These are phyloP conservation scores for Plebejus anna DNA, from an alignment of 2,888 invertebrate species.

Conservation along the genomic window DNA sequence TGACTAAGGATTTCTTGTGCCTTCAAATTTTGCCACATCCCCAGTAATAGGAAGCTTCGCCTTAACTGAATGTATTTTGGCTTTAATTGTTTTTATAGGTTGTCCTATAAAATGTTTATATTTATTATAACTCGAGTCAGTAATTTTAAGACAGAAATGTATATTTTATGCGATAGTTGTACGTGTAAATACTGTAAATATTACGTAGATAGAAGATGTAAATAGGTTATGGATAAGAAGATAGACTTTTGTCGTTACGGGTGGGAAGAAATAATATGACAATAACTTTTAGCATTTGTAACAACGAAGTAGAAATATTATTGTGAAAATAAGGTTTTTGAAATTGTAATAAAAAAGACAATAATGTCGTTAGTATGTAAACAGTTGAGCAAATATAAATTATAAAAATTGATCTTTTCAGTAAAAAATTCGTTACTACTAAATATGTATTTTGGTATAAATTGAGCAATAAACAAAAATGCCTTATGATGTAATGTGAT, in stretches of 20 bases:
- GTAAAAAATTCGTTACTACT: neutral
- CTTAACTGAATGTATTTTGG: slow-evolving; percentile 52
- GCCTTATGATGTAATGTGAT: slow-evolving; percentile 31
- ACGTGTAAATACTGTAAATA: slow-evolving; percentile 44
- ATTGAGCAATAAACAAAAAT: slow-evolving; percentile 28
- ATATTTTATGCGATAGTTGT: slow-evolving; percentile 45
- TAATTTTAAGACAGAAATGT: slow-evolving; percentile 64
- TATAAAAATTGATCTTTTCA: neutral
- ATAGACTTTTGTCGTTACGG: slow-evolving; percentile 26
- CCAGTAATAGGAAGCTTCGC: slow-evolving; percentile 54
- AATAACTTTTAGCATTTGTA: slow-evolving; percentile 17
- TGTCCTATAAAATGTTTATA: slow-evolving; percentile 43
- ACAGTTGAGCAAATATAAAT: neutral
- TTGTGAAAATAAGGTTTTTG: neutral
- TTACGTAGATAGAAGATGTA: slow-evolving; percentile 36
- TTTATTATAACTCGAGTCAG: slow-evolving; percentile 71
- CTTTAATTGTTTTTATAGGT: slow-evolving; percentile 50
- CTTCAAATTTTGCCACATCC: slow-evolving; percentile 44
- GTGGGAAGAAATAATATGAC: slow-evolving; percentile 14
- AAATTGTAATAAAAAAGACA: slow-evolving; percentile 11
- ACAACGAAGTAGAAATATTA: slow-evolving; percentile 1
- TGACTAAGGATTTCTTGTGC: slow-evolving; percentile 19
- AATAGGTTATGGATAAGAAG: slow-evolving; percentile 23
- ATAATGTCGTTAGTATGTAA: neutral
- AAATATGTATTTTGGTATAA: neutral